Evolutionary conservation across 2,797 vertebrate genomes (phyloP).

Genomic region (Neosilurus hyrtlii): DNA sequence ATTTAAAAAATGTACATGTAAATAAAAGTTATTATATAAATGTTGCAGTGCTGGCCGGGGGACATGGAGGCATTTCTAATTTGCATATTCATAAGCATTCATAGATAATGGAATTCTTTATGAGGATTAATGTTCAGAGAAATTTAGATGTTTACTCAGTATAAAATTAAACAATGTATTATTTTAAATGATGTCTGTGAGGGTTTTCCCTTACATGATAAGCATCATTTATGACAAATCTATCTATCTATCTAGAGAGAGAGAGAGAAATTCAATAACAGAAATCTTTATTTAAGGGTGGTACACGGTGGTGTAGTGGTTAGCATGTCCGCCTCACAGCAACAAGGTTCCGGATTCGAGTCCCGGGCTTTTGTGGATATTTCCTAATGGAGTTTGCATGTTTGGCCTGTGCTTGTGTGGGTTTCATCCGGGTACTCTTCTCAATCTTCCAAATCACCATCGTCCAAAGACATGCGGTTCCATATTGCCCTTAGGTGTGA

Average conservation of each 20-base stretch:
- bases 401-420: no score
- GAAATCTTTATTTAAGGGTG: no score
- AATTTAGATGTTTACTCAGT: neutral
- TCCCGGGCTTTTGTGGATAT: no score
- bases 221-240: neutral
- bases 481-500: no score
- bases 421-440: no score
- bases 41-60: neutral
- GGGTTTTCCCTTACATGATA: neutral
- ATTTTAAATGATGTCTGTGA: neutral
- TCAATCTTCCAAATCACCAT: no score
- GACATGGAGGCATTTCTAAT: neutral
- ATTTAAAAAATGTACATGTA: neutral
- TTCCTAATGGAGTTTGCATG: no score
- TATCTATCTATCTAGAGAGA: neutral
- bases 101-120: neutral
- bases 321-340: no score
- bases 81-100: constrained; percentile 7
- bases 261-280: no score
- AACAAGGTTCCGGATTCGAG: no score
- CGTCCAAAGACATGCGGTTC: no score
- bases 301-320: no score
- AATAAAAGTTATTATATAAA: neutral
- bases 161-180: neutral
- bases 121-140: neutral